phyloP scores from a whole-genome alignment of 1,140 invertebrate genomes.

The Euglossa dilemma region DNA sequence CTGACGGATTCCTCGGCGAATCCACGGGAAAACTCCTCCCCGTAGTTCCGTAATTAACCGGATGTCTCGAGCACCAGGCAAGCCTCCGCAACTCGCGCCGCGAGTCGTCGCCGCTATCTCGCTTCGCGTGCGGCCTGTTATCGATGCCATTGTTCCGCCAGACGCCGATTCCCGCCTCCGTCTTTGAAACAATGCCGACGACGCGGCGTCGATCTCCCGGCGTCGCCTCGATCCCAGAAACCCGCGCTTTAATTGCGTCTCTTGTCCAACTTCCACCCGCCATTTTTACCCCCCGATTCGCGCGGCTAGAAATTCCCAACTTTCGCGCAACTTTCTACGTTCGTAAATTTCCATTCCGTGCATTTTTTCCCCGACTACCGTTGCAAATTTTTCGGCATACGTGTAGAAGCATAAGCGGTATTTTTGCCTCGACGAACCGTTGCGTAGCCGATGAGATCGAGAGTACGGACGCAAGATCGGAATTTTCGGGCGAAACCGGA shows the following conservation, averaged over 20 bases:
- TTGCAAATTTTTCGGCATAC: too few relatives aligned
- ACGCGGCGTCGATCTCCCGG: slow-evolving; percentile 27
- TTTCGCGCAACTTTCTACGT: too few relatives aligned
- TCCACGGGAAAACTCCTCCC: slow-evolving; percentile 46
- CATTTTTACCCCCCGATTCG: too few relatives aligned
- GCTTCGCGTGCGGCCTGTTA: slow-evolving; percentile 34
- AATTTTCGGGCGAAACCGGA: too few relatives aligned
- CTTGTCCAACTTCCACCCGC: too few relatives aligned
- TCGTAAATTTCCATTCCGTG: too few relatives aligned
- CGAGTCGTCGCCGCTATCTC: slow-evolving; percentile 37
- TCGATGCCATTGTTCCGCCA: slow-evolving; percentile 52
- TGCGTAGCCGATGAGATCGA: too few relatives aligned
- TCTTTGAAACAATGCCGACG: slow-evolving; percentile 53
- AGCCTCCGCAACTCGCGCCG: not conserved
- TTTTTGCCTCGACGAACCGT: too few relatives aligned
- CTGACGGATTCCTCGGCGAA: slow-evolving; percentile 57
- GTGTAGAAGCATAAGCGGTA: too few relatives aligned
- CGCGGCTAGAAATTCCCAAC: too few relatives aligned
- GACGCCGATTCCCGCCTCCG: slow-evolving; percentile 33
- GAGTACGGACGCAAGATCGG: too few relatives aligned
- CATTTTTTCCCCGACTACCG: too few relatives aligned
- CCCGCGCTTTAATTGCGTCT: not conserved
- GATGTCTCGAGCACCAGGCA: slow-evolving; percentile 26
- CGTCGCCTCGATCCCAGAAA: slow-evolving; percentile 7
- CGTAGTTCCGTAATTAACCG: slow-evolving; percentile 57